Evolutionary conservation across 1,140 invertebrate species (phyloP), one percentile per base, ranked within the genome.

Genomic region (Drosophila athabasca): DNA sequence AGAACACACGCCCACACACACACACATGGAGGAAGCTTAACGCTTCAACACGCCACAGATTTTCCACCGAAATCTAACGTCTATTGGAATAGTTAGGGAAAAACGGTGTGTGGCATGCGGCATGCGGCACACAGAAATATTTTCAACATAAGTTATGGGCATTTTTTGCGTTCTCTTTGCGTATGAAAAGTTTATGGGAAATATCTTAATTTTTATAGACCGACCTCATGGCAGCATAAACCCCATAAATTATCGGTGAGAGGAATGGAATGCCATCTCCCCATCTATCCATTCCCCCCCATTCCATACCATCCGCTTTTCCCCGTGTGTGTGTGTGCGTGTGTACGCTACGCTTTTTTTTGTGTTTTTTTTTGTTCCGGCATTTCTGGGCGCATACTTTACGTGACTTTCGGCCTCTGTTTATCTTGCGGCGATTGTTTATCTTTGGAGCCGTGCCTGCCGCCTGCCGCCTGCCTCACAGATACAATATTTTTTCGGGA

Each of bases 151-250:
- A 82, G 66, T 83, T 82, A 82, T 82, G 75, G 55, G 50, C 68
- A 69, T 68, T 53, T 58, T 54, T 61, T 41, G 13, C 9, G n/a
- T 41, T 57, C 41, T 6, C 22, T 15, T 68, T 60, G 41, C 51
- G 52, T 39, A 55, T 59, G 53, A 51, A 62, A 60, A 55, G 31
- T 48, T 64, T 51, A 58, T 61, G 60, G 53, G 51, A 74, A 84
- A 84, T 79, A 79, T 76, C 71, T 85, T 80, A 85, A 84, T 85
- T 72, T 76, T 84, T 76, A 80, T 79, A 79, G 76, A 79, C 66
- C 68, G 24, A 5, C 3, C 24, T 76, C 24, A 31, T 35, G 15
- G 39, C 51, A 11, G 35, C 44, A 26, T 26, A 26, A 26, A 26
- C 19, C 52, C 45, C 67, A 70, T 70, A 69, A 70, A 70, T 70